phyloP scores from a whole-genome alignment of 1,140 invertebrate genomes.

The Schlechtendalia chinensis region DNA sequence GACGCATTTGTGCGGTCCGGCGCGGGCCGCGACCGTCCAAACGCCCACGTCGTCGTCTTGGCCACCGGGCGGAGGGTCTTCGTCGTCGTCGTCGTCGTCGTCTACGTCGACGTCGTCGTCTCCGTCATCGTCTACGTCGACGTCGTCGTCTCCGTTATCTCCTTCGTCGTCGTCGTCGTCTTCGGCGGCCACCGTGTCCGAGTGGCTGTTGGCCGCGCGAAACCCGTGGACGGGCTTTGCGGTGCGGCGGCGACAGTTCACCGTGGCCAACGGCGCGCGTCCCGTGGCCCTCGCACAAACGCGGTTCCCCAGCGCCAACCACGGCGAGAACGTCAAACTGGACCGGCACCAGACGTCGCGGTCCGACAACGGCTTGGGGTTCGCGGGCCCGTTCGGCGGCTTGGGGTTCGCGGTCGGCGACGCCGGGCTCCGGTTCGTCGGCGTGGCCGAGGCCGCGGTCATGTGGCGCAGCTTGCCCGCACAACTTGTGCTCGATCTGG shows the following conservation, averaged over 20 bases:
- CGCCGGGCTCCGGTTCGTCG: slow-evolving; percentile 8
- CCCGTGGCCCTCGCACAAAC: background rate
- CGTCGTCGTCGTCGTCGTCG: background rate
- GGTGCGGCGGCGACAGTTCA: background rate
- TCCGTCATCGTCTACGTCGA: background rate
- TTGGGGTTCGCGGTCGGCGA: background rate
- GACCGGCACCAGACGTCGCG: slow-evolving; percentile 4
- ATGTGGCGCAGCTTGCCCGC: slow-evolving; percentile 28
- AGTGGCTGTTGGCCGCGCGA: background rate
- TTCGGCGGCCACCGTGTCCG: background rate
- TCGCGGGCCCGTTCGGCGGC: background rate
- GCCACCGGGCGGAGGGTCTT: background rate
- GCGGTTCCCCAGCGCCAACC: slow-evolving; percentile 19
- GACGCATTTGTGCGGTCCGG: slow-evolving; percentile 1
- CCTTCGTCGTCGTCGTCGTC: background rate
- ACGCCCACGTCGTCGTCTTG: background rate
- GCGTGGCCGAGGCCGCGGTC: background rate
- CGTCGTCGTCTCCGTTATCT: background rate
- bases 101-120: background rate
- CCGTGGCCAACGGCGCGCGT: too few relatives aligned
- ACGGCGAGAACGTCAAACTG: slow-evolving; percentile 27
- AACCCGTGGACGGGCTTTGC: background rate
- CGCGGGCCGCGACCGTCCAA: background rate
- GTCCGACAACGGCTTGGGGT: background rate
- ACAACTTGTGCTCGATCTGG: slow-evolving; percentile 13